Evolutionary conservation across 2,113 vertebrate genomes (phyloP).

Genomic region (Ovis aries): ARS-UI_Ramb_v3.0 NC_056058.1:16792001-16792500

Average conservation of each 20-base stretch:
- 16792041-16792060: not conserved
- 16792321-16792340: not conserved
- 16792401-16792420: not conserved
- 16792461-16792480: not conserved
- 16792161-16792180: not conserved
- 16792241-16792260: not conserved
- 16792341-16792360: fast-evolving
- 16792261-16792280: not conserved
- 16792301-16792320: fast-evolving
- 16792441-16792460: not conserved
- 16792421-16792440: not conserved
- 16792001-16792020: not conserved
- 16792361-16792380: not conserved
- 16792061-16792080: not conserved
- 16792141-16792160: not conserved
- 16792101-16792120: not conserved
- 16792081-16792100: not conserved
- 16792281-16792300: not conserved
- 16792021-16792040: not conserved
- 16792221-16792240: not conserved
- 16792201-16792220: fast-evolving
- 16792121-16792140: fast-evolving
- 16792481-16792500: not conserved
- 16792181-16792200: not conserved
- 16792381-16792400: not conserved